Evolutionary conservation across 1,140 invertebrate genomes (phyloP), one percentile per base, ranked within the genome.

Genomic region (Drosophila ironensis): DNA sequence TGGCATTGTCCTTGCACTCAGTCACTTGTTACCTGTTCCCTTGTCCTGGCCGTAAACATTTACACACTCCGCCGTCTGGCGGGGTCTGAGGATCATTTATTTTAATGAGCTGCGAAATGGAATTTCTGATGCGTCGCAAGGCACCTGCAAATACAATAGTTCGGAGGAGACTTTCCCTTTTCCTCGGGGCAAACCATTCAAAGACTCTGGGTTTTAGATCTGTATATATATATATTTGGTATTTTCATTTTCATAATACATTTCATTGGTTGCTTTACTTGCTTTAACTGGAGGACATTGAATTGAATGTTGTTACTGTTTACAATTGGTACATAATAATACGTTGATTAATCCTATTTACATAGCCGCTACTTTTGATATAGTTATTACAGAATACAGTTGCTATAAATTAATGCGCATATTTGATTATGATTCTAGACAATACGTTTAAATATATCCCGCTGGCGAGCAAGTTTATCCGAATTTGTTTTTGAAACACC

Each of bases 91-190:
- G 61, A 86, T 81, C 80, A 86, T 86, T 86, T 86, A 86, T 75
- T 86, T 86, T 86, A 86, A 86, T 86, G 80, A 86, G 80, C 67
- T 86, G 44, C 52, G 37, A 86, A 86, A 86, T 86, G 75, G 80
- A 86, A 86, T 86, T 86, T 86, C 57, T 40, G 63, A 86, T 44
- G 56, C 25, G 42, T 11, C 12, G 5, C n/a, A 17, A 40, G 12
- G 9, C 6, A 12, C 8, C 2, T 2, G 27, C n/a, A 4, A 28
- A 3, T 8, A n/a, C n/a, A n/a, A n/a, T 11, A 17, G 4, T 9
- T 63, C 4, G 19, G 8, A 1, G 22, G 25, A 35, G 20, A 53
- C 52, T 69, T 82, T 69, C 46, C 50, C 47, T 60, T 14, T 59
- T 11, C 20, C n/a, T 3, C 3, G n/a, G 7, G 11, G 19, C 4